Percentiles rank a stretch among this genome's conserved stretches.
These are phyloP conservation scores for Peromyscus eremicus DNA, from an alignment of 2,797 vertebrate genomes.

Conservation along the genomic window DNA sequence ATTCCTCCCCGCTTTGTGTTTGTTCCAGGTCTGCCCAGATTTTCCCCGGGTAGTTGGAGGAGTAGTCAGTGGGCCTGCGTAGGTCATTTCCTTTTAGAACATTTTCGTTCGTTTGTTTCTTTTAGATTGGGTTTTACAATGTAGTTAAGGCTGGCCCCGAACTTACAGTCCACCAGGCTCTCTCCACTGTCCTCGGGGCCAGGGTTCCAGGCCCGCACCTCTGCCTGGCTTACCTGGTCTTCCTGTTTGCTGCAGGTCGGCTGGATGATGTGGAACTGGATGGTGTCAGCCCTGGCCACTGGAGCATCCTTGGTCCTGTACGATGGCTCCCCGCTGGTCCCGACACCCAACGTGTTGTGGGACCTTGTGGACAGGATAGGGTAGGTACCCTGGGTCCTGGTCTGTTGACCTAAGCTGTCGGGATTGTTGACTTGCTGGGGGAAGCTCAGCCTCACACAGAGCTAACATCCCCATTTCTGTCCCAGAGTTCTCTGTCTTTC, in stretches of 20 bases:
- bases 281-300: constrained; percentile 94
- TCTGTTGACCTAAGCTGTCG: not conserved
- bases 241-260: constrained; percentile 89
- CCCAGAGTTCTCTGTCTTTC: not conserved
- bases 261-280: constrained; percentile 99
- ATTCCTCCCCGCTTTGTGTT: not conserved
- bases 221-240: not conserved
- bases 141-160: not conserved
- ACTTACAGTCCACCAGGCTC: no score
- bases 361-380: constrained; percentile 96
- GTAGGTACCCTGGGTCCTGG: constrained; percentile 85
- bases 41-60: not conserved
- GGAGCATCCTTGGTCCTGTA: constrained; percentile 96
- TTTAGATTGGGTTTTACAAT: not conserved
- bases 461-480: not conserved
- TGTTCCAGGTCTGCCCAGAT: not conserved
- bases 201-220: not conserved
- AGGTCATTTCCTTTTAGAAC: not conserved
- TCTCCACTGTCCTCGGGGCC: not conserved
- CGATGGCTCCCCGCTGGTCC: constrained; percentile 97
- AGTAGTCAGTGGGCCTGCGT: not conserved
- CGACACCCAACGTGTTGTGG: constrained; percentile 95
- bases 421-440: not conserved
- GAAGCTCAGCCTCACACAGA: not conserved
- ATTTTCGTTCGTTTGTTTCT: not conserved